These are phyloP conservation scores for Clarias platycephalus DNA, from an alignment of 2,797 vertebrate species.

Conservation along the genomic window DNA sequence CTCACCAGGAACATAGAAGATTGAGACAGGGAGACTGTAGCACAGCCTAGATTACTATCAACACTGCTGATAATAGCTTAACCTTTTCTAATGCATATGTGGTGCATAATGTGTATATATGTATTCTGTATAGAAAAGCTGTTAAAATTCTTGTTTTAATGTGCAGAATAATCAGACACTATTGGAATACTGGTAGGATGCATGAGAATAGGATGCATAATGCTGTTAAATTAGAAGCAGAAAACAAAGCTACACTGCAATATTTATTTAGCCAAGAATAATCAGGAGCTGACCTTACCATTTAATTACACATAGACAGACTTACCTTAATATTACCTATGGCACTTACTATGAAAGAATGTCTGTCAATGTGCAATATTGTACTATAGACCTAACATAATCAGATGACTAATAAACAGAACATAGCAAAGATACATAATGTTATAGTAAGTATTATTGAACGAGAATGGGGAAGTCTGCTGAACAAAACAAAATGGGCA, in stretches of 20 bases:
- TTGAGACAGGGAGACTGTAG: background rate
- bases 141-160: background rate
- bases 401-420: background rate
- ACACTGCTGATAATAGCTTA: background rate
- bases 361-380: too few relatives aligned
- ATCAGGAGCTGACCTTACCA: background rate
- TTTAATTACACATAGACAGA: background rate
- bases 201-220: background rate
- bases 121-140: background rate
- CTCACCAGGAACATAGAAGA: conserved; percentile 1
- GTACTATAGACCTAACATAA: background rate
- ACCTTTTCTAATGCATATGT: background rate
- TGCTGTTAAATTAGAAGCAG: background rate
- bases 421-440: background rate
- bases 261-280: background rate
- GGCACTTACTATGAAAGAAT: too few relatives aligned
- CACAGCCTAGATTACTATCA: background rate
- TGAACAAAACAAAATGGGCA: background rate
- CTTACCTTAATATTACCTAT: too few relatives aligned
- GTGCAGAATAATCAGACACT: background rate
- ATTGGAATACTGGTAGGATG: background rate
- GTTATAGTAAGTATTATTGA: background rate
- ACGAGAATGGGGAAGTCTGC: background rate
- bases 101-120: background rate
- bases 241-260: background rate